Evolutionary conservation across 2,113 vertebrate genomes (phyloP).

Genomic region (Podarcis muralis): DNA sequence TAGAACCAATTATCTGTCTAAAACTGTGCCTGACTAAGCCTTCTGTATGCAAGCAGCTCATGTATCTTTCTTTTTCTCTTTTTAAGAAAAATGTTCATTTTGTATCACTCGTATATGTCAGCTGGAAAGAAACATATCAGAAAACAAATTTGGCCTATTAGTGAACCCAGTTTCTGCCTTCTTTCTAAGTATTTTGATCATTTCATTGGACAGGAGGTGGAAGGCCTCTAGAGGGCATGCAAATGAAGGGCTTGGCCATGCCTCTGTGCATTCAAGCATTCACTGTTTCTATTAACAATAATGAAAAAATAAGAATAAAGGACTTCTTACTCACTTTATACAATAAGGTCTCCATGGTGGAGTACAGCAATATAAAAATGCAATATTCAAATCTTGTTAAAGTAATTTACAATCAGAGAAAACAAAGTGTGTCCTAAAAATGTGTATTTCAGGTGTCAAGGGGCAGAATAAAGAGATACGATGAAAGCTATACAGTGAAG

Average conservation of each 20-base stretch:
- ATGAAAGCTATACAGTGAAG: too few species aligned
- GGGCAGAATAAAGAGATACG: too few species aligned
- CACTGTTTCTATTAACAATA: too few species aligned
- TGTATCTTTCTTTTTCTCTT: background rate
- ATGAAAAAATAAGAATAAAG: too few species aligned
- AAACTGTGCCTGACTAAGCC: background rate
- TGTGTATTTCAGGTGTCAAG: too few species aligned
- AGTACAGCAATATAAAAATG: too few species aligned
- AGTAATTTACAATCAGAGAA: too few species aligned
- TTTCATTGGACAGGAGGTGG: background rate
- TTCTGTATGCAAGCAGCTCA: background rate
- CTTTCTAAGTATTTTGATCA: background rate
- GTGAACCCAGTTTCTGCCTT: background rate
- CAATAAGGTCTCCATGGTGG: too few species aligned
- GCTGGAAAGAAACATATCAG: background rate
- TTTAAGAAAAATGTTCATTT: background rate
- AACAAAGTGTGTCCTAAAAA: too few species aligned
- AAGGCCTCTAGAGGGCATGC: background rate
- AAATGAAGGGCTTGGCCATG: background rate
- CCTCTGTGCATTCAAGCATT: background rate
- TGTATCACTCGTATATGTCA: background rate
- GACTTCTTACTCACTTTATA: too few species aligned
- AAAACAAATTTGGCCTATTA: background rate
- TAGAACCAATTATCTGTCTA: constrained; percentile 7
- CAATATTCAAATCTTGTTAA: too few species aligned